Conservation (phyloP, 2,113 vertebrate species). For the Romanogobio albipinnatus region DNA sequence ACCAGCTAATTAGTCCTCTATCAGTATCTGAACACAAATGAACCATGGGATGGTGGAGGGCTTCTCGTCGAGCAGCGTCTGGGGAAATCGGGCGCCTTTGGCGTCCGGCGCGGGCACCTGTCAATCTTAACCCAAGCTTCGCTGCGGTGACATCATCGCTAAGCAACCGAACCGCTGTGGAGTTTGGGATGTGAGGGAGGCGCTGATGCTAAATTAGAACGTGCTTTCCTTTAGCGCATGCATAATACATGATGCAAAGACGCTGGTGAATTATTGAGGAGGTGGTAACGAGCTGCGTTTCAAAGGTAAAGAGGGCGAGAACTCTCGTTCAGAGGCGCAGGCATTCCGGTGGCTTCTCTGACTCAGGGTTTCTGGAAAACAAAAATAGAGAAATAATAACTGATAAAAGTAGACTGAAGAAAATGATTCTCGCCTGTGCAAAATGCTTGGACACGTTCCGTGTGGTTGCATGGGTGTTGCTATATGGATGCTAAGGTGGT, state of each 20-base stretch:
- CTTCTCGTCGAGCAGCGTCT: slow-evolving; percentile 59
- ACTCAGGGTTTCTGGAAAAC: slow-evolving; percentile 50
- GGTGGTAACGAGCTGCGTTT: slow-evolving; percentile 58
- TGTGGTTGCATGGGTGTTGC: neutral
- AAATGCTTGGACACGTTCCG: neutral
- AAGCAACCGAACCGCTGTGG: slow-evolving; percentile 47
- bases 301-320: slow-evolving; percentile 52
- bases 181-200: slow-evolving; percentile 45
- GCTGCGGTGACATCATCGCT: slow-evolving; percentile 42
- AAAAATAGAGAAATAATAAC: slow-evolving; percentile 1
- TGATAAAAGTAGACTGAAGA: neutral
- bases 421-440: neutral
- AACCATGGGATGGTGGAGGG: slow-evolving; percentile 70
- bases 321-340: slow-evolving; percentile 18
- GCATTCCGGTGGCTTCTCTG: slow-evolving; percentile 52
- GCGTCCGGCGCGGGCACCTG: neutral
- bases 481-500: neutral
- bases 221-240: slow-evolving; percentile 66
- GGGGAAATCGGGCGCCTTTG: neutral
- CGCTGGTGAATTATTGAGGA: slow-evolving; percentile 73
- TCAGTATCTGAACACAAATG: slow-evolving; percentile 70
- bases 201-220: slow-evolving; percentile 54
- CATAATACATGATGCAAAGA: slow-evolving; percentile 74
- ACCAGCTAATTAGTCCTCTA: slow-evolving; percentile 78
- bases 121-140: slow-evolving; percentile 25